Percentiles rank a stretch among this genome's conserved stretches.
Evolutionary conservation across 1,140 invertebrate species (phyloP).

Genomic region (Cryptotermes secundus): DNA sequence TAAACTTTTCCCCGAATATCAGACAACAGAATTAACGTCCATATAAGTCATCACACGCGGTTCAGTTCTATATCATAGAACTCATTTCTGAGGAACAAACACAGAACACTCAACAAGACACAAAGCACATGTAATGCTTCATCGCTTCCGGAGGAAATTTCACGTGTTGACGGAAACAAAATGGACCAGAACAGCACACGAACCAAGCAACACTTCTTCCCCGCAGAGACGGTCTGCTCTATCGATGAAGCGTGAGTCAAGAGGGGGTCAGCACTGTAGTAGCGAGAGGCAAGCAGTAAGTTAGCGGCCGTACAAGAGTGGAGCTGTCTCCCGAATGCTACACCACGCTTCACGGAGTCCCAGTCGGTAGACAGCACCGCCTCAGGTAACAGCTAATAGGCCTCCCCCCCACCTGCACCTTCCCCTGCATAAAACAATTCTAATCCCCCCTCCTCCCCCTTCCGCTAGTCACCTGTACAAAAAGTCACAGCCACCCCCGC

Average conservation of each 20-base stretch:
- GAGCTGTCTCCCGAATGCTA: not conserved
- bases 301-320: not conserved
- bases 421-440: conserved; percentile 16
- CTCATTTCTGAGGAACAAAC: not conserved
- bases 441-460: not conserved
- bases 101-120: not conserved
- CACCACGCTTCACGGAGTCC: not conserved
- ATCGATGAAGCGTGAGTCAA: not conserved
- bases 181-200: not conserved
- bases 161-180: conserved; percentile 17
- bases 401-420: not conserved
- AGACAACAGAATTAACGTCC: too few relatives aligned
- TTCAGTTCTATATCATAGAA: too few relatives aligned
- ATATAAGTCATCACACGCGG: too few relatives aligned
- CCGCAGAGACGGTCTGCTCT: not conserved
- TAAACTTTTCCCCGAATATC: too few relatives aligned
- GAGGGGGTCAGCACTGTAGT: not conserved
- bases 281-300: not conserved
- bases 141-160: not conserved
- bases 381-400: conserved; percentile 16
- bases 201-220: not conserved
- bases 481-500: not conserved
- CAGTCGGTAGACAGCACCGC: not conserved
- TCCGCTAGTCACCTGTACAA: not conserved
- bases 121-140: not conserved